Percentiles rank a stretch among this genome's conserved stretches.
phyloP scores from a whole-genome alignment of 2,113 vertebrate species.

The Tenebrosternarchus preto region DNA sequence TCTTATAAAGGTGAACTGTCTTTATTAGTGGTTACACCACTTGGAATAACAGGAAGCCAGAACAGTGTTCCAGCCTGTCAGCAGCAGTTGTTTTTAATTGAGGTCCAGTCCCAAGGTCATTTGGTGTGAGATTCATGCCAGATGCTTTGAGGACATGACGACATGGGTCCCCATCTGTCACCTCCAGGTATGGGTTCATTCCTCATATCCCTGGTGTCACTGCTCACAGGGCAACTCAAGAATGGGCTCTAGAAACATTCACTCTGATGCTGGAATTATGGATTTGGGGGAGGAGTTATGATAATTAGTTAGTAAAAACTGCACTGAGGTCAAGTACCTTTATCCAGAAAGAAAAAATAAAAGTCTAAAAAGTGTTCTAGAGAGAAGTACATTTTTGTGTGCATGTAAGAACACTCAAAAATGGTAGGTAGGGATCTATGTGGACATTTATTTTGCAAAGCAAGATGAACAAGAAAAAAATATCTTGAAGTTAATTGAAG shows the following conservation, averaged over 20 bases:
- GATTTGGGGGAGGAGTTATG: neutral
- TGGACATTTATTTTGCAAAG: too few relatives aligned
- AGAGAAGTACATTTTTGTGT: neutral
- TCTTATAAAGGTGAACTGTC: too few relatives aligned
- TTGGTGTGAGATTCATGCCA: neutral
- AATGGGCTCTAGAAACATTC: conserved; percentile 11
- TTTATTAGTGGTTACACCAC: too few relatives aligned
- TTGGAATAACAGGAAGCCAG: too few relatives aligned
- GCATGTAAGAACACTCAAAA: neutral
- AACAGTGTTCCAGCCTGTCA: neutral
- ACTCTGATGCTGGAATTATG: neutral
- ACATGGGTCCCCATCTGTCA: conserved; percentile 40
- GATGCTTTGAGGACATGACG: conserved; percentile 32
- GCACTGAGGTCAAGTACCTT: neutral
- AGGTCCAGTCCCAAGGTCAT: conserved; percentile 38
- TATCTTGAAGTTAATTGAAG: too few relatives aligned
- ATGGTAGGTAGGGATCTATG: too few relatives aligned
- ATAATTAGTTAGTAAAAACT: neutral
- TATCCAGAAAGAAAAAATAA: neutral
- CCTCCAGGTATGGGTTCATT: conserved; percentile 37
- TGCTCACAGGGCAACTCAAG: conserved; percentile 26
- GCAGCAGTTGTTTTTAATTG: conserved; percentile 13
- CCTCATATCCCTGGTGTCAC: conserved; percentile 40
- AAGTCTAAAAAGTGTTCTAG: neutral
- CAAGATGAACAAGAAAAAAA: too few relatives aligned